phyloP scores from a whole-genome alignment of 2,888 invertebrate genomes.

The Drosophila birchii region DNA sequence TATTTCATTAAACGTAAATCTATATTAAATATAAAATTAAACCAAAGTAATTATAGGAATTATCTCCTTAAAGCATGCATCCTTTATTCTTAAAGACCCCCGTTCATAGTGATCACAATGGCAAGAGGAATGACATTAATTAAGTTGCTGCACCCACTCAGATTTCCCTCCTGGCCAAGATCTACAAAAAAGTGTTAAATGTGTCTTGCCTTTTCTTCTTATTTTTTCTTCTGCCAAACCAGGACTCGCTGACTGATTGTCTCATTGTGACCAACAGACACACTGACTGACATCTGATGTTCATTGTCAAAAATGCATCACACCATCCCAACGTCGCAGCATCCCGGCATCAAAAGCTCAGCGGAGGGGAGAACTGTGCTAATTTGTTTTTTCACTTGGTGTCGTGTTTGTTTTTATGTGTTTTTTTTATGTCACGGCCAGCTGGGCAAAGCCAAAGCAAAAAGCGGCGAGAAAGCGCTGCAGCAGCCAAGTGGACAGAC shows the following conservation, averaged over 20 bases:
- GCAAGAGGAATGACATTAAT: background rate
- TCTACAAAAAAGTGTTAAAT: conserved; percentile 5
- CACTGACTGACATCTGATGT: conserved; percentile 63
- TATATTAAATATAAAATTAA: background rate
- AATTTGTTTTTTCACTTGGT: conserved; percentile 66
- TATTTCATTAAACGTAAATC: background rate
- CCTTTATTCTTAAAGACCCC: background rate
- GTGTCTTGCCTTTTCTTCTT: background rate
- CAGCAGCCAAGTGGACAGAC: conserved; percentile 50
- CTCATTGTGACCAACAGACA: conserved; percentile 32
- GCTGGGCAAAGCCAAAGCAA: conserved; percentile 55
- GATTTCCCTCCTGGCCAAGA: background rate
- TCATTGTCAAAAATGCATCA: conserved; percentile 75
- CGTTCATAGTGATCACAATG: background rate
- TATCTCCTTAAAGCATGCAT: too few relatives aligned
- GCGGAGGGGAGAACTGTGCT: conserved; percentile 45
- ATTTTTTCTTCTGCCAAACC: conserved; percentile 13
- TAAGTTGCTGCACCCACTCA: background rate
- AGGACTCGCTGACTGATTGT: conserved; percentile 34
- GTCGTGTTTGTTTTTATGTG: conserved; percentile 28
- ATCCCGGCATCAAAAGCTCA: conserved; percentile 16
- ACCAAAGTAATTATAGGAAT: too few relatives aligned
- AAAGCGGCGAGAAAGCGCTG: conserved; percentile 47
- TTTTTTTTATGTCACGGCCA: conserved; percentile 65
- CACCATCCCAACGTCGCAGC: conserved; percentile 5